Conservation (phyloP, 1,140 invertebrate genomes). For the Drosophila lacteicornis region DNA sequence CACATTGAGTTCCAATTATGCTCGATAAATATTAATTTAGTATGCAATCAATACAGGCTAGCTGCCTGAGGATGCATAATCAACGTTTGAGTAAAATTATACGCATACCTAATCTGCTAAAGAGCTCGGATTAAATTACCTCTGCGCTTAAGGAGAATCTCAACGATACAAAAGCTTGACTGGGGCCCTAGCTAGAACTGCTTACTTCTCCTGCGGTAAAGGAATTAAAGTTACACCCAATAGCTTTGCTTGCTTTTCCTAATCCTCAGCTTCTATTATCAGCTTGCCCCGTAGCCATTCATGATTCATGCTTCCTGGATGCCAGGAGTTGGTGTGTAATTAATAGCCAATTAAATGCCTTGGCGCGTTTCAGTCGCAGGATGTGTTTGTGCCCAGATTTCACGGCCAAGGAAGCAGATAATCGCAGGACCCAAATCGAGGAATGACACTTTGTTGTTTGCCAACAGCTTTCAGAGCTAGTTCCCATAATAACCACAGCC, state of each 20-base stretch:
- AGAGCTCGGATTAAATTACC: conserved; percentile 6
- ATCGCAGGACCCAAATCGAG: conserved; percentile 1
- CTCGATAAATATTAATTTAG: conserved; percentile 14
- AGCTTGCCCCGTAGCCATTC: neutral
- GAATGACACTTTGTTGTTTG: conserved; percentile 22
- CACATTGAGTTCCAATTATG: conserved; percentile 5
- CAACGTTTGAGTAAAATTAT: neutral
- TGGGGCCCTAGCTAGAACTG: neutral
- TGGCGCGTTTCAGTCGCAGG: conserved; percentile 15
- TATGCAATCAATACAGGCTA: conserved; percentile 5
- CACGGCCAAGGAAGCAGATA: conserved; percentile 19
- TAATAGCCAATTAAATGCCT: conserved; percentile 48
- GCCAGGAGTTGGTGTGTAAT: conserved; percentile 19
- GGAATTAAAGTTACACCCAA: conserved; percentile 14
- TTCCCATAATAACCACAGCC: neutral
- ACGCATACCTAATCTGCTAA: conserved; percentile 3
- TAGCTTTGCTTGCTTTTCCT: conserved; percentile 4
- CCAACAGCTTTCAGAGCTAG: conserved; percentile 2
- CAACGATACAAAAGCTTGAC: neutral
- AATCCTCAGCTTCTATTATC: conserved; percentile 8
- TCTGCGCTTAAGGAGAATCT: neutral
- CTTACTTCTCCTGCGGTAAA: conserved; percentile 3
- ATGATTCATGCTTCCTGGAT: conserved; percentile 6
- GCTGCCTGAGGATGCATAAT: neutral
- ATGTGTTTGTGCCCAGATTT: conserved; percentile 20